Evolutionary conservation across 2,113 vertebrate species (phyloP).

Genomic region (Gymnogyps californianus): DNA sequence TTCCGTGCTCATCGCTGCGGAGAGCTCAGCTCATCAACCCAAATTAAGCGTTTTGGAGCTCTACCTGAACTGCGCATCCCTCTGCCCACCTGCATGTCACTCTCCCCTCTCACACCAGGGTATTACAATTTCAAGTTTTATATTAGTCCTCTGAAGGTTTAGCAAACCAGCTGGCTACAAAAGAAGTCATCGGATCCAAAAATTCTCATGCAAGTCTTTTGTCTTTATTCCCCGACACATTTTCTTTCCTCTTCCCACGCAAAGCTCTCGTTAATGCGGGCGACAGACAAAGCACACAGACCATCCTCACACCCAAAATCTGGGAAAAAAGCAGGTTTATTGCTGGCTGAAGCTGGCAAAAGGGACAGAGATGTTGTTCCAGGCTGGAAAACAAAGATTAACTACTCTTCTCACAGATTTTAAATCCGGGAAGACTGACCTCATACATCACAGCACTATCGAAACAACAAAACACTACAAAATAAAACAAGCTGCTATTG

Average conservation of each 20-base stretch:
- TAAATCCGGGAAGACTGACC: constrained; percentile 4
- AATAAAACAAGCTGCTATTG: constrained; percentile 8
- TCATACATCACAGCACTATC: background rate
- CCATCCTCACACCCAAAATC: background rate
- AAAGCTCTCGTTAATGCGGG: background rate
- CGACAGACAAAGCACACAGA: background rate
- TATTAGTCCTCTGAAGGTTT: accelerated
- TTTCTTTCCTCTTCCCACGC: background rate
- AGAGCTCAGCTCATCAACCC: background rate
- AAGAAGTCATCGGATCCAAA: background rate
- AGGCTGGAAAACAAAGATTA: constrained; percentile 7
- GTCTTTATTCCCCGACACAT: background rate
- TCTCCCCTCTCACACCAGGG: accelerated
- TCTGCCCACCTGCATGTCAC: accelerated
- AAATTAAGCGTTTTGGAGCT: accelerated
- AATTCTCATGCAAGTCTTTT: background rate
- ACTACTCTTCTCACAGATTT: background rate
- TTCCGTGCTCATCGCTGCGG: accelerated
- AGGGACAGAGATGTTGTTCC: background rate
- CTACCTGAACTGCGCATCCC: background rate
- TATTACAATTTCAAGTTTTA: accelerated
- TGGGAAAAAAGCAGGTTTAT: background rate
- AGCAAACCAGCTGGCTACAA: background rate
- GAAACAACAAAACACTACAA: background rate
- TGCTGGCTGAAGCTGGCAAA: background rate